These are phyloP conservation scores for Sparus aurata DNA, from an alignment of 2,797 vertebrate species.

Conservation along the genomic window DNA sequence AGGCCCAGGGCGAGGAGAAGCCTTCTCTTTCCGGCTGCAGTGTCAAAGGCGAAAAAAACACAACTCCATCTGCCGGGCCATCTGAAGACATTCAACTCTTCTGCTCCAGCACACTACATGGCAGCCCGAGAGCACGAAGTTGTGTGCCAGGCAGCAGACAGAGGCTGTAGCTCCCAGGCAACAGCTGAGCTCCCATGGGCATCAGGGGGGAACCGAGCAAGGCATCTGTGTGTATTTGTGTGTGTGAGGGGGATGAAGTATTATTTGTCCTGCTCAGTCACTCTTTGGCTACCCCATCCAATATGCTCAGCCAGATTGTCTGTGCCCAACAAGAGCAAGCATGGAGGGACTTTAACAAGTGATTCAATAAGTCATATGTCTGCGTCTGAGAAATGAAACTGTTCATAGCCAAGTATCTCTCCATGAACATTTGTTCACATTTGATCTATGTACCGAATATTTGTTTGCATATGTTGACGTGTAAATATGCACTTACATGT, in stretches of 20 bases:
- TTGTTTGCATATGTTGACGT: conserved; percentile 11
- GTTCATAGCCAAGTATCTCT: conserved; percentile 25
- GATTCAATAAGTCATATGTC: conserved; percentile 53
- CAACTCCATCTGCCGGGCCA: conserved; percentile 75
- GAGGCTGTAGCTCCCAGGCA: conserved; percentile 74
- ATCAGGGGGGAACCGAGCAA: conserved; percentile 61
- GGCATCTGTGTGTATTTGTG: conserved; percentile 32
- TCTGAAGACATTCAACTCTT: conserved; percentile 74
- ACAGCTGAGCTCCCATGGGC: conserved; percentile 82
- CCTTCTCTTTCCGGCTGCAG: conserved; percentile 35
- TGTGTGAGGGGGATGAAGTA: conserved; percentile 43
- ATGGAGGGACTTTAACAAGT: conserved; percentile 59
- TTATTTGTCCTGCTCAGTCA: conserved; percentile 70
- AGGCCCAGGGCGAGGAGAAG: conserved; percentile 30
- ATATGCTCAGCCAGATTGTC: conserved; percentile 70
- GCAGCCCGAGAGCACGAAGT: conserved; percentile 62
- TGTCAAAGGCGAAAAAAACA: conserved; percentile 49
- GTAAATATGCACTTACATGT: not conserved
- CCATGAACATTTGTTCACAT: not conserved
- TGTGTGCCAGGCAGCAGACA: conserved; percentile 69
- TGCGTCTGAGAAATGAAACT: conserved; percentile 20
- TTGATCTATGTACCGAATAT: not conserved
- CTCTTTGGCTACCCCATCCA: conserved; percentile 65
- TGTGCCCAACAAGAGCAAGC: conserved; percentile 62
- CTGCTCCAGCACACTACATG: conserved; percentile 60